Conservation (phyloP, 2,888 invertebrate species). For the Candidula unifasciata region DNA sequence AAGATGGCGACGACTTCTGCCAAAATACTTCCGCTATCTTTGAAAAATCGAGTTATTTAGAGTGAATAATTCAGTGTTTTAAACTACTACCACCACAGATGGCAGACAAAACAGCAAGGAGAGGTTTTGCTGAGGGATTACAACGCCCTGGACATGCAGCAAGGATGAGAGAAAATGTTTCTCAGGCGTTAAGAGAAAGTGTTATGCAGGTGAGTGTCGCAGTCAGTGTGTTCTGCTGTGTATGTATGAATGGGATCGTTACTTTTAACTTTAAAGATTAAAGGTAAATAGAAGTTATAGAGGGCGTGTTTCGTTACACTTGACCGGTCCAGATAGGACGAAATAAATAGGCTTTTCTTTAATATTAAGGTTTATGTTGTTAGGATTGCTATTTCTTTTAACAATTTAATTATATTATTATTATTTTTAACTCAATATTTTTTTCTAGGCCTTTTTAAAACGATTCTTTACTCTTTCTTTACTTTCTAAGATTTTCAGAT, state of each 20-base stretch:
- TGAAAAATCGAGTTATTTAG: not conserved
- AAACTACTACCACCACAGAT: not conserved
- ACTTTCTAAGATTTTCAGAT: no score
- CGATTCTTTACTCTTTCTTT: no score
- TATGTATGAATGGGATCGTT: not conserved
- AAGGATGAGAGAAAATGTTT: constrained; percentile 67
- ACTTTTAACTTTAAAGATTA: no score
- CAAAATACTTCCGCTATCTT: constrained; percentile 45
- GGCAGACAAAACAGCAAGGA: constrained; percentile 36
- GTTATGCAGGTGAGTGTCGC: constrained; percentile 63
- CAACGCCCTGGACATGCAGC: constrained; percentile 68
- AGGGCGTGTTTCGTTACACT: no score
- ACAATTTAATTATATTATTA: no score
- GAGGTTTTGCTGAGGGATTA: constrained; percentile 66
- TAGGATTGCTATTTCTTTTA: no score
- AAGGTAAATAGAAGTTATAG: no score
- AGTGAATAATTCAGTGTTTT: not conserved
- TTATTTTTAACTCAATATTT: no score
- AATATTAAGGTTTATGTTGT: no score
- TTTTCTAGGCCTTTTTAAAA: no score
- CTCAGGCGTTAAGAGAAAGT: constrained; percentile 65
- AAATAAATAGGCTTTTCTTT: no score
- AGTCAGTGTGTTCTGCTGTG: not conserved
- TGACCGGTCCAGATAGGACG: no score
- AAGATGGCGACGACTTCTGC: constrained; percentile 38